phyloP scores from a whole-genome alignment of 1,140 invertebrate genomes.

The Laodelphax striatellus region DNA sequence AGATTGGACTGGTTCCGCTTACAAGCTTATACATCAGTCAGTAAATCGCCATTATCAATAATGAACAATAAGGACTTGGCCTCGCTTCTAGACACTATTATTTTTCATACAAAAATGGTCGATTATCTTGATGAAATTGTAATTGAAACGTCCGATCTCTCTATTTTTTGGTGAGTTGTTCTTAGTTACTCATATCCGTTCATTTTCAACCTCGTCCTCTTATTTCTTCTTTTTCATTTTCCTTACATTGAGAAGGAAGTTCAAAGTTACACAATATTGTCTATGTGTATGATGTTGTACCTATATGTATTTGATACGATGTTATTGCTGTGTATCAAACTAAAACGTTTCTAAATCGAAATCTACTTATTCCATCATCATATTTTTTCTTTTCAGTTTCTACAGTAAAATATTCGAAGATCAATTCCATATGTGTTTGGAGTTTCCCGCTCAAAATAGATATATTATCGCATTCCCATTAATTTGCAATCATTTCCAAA shows the following conservation, averaged over 20 bases:
- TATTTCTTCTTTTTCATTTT: too few relatives aligned
- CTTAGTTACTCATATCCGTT: too few relatives aligned
- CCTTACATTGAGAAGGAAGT: too few relatives aligned
- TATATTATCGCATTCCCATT: slow-evolving; percentile 96
- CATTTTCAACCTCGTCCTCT: too few relatives aligned
- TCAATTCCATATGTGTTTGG: slow-evolving; percentile 96
- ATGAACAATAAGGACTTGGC: slow-evolving; percentile 81
- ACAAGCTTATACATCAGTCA: slow-evolving; percentile 86
- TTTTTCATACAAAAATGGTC: slow-evolving; percentile 97
- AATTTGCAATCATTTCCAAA: slow-evolving; percentile 95
- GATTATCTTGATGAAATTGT: slow-evolving; percentile 97
- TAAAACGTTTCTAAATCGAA: too few relatives aligned
- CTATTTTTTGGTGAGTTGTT: slow-evolving; percentile 94
- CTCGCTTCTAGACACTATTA: slow-evolving; percentile 85
- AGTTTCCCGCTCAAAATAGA: slow-evolving; percentile 94
- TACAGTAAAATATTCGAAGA: slow-evolving; percentile 95
- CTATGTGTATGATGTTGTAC: too few relatives aligned
- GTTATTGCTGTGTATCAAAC: too few relatives aligned
- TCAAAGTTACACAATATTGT: too few relatives aligned
- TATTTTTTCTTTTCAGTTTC: too few relatives aligned
- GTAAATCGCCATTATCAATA: slow-evolving; percentile 68
- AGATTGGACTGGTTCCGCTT: slow-evolving; percentile 95
- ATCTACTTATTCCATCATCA: too few relatives aligned
- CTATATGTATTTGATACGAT: too few relatives aligned
- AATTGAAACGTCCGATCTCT: slow-evolving; percentile 92